Percentiles rank a stretch among this genome's conserved stretches.
Evolutionary conservation across 2,888 invertebrate genomes (phyloP).

Genomic region (Habrosyne pyritoides): DNA sequence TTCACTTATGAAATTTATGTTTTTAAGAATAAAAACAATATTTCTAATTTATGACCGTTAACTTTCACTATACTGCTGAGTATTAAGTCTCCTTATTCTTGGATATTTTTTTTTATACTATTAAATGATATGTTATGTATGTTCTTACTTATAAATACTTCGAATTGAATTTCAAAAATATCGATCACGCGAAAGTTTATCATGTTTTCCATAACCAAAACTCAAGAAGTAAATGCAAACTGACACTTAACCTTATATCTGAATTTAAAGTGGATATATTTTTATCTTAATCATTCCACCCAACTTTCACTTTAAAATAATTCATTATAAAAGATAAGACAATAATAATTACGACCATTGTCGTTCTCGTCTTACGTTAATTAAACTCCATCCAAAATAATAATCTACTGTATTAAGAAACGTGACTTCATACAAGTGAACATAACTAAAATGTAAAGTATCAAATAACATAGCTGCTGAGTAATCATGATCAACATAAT

Average conservation of each 20-base stretch:
- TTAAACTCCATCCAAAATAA: constrained; percentile 10
- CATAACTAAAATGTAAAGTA: constrained; percentile 18
- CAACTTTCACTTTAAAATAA: neutral
- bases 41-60: no score
- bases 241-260: neutral
- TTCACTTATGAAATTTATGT: no score
- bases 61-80: no score
- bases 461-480: constrained; percentile 33
- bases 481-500: constrained; percentile 25
- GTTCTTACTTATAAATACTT: no score
- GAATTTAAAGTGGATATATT: neutral
- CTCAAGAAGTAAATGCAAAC: no score
- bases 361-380: constrained; percentile 1
- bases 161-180: no score
- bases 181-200: no score
- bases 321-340: constrained; percentile 5
- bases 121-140: no score
- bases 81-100: no score
- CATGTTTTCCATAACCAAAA: no score
- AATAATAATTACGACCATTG: constrained; percentile 6
- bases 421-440: constrained; percentile 12
- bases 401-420: constrained; percentile 12
- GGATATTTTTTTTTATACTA: no score
- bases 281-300: neutral
- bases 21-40: no score